These are phyloP conservation scores for Drosophila picticornis DNA, from an alignment of 2,888 invertebrate genomes.

Conservation along the genomic window DNA sequence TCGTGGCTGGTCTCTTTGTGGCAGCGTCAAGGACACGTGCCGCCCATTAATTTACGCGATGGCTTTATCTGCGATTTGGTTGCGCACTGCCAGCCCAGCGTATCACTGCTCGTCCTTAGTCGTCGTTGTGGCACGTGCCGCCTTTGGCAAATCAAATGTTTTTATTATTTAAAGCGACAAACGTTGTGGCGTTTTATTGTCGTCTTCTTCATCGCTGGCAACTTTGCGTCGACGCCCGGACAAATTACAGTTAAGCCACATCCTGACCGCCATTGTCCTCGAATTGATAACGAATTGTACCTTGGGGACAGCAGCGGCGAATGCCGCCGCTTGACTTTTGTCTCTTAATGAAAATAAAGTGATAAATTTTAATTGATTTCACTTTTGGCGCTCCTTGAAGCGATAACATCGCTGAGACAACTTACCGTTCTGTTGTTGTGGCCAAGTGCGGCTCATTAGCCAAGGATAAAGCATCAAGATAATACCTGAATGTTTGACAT, in stretches of 20 bases:
- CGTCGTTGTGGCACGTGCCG: constrained; percentile 71
- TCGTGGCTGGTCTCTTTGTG: constrained; percentile 35
- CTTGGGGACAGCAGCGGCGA: constrained; percentile 60
- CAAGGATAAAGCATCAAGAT: constrained; percentile 73
- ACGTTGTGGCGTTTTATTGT: constrained; percentile 72
- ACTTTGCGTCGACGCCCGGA: constrained; percentile 53
- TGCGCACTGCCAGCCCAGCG: constrained; percentile 65
- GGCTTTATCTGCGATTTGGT: constrained; percentile 75
- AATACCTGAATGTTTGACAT: constrained; percentile 63
- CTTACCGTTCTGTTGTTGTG: constrained; percentile 4
- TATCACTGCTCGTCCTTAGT: constrained; percentile 13
- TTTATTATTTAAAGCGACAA: constrained; percentile 81
- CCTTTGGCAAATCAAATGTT: constrained; percentile 80
- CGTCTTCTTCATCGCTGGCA: constrained; percentile 46
- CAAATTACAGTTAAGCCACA: constrained; percentile 77
- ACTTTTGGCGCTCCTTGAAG: constrained; percentile 37
- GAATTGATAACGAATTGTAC: constrained; percentile 80
- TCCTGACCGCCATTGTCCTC: constrained; percentile 78
- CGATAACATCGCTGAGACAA: constrained; percentile 51
- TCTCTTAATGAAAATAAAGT: constrained; percentile 71
- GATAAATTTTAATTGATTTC: constrained; percentile 81
- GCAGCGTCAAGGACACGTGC: constrained; percentile 75
- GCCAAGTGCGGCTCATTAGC: constrained; percentile 66
- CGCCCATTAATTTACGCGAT: constrained; percentile 83
- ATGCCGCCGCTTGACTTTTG: constrained; percentile 25